phyloP scores from a whole-genome alignment of 2,888 invertebrate genomes.

The Tetramorium bicarinatum region DNA sequence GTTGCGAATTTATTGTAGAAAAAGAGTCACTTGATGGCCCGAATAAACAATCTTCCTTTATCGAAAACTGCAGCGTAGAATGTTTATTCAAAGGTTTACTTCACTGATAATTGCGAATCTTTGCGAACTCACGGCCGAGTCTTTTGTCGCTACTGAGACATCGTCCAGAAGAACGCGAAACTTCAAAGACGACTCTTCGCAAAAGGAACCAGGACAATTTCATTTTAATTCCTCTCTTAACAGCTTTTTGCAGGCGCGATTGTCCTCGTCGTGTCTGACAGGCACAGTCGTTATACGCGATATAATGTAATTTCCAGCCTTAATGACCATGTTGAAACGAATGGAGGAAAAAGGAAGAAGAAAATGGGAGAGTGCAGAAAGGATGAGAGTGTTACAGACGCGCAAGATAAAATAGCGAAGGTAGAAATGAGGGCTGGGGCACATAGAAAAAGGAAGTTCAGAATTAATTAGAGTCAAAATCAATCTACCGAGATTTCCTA shows the following conservation, averaged over 20 bases:
- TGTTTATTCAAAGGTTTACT: conserved; percentile 52
- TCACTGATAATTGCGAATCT: conserved; percentile 52
- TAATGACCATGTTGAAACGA: conserved; percentile 73
- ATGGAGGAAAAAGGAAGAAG: conserved; percentile 48
- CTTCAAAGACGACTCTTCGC: conserved; percentile 51
- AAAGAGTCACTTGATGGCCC: neutral
- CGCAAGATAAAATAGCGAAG: conserved; percentile 49
- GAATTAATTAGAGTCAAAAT: conserved; percentile 72
- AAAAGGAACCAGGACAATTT: conserved; percentile 59
- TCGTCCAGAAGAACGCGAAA: conserved; percentile 43
- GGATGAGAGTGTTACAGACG: conserved; percentile 46
- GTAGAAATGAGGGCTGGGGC: conserved; percentile 40
- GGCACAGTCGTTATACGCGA: conserved; percentile 70
- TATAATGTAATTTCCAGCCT: conserved; percentile 77
- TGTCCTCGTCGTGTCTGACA: conserved; percentile 58
- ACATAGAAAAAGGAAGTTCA: conserved; percentile 64
- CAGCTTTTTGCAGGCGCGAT: conserved; percentile 66
- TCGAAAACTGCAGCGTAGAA: conserved; percentile 27
- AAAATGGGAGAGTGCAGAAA: conserved; percentile 24
- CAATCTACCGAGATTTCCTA: conserved; percentile 35
- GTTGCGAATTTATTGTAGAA: neutral
- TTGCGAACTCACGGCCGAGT: conserved; percentile 48
- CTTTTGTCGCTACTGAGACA: conserved; percentile 48
- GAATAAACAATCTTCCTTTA: conserved; percentile 51
- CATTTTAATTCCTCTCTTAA: conserved; percentile 68